Conservation (phyloP, 2,797 vertebrate species). For the Meda fulgida region DNA sequence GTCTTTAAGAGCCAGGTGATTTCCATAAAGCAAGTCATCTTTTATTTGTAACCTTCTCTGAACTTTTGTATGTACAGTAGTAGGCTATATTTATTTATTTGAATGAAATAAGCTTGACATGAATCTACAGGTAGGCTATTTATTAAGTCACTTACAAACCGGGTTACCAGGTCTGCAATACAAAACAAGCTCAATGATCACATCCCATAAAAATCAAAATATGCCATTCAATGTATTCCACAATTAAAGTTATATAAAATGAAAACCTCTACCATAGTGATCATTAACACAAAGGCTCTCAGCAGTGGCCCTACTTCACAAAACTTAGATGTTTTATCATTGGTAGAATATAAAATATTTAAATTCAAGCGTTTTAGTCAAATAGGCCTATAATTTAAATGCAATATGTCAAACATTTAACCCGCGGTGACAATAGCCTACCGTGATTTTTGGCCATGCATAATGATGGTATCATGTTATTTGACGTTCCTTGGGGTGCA, state of each 20-base stretch:
- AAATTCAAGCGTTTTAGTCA: too few relatives aligned
- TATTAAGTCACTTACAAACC: neutral
- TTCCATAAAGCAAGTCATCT: neutral
- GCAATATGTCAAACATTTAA: too few relatives aligned
- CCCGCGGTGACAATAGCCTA: neutral
- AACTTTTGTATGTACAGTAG: neutral
- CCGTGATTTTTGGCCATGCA: neutral
- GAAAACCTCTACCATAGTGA: neutral
- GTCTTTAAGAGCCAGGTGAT: neutral
- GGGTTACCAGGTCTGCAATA: neutral
- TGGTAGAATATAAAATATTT: neutral
- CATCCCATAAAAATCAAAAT: neutral
- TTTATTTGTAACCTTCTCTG: neutral
- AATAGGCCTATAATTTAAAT: neutral
- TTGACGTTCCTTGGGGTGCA: neutral
- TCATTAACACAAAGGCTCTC: neutral
- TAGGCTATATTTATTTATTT: neutral
- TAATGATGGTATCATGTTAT: neutral
- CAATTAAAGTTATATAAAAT: neutral
- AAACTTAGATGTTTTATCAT: neutral
- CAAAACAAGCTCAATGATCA: neutral
- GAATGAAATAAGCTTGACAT: neutral
- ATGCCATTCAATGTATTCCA: neutral
- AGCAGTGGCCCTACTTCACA: neutral
- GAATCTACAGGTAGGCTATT: neutral